These are phyloP conservation scores for Epinephelus coioides DNA, from an alignment of 2,797 vertebrate genomes.

Conservation along the genomic window DNA sequence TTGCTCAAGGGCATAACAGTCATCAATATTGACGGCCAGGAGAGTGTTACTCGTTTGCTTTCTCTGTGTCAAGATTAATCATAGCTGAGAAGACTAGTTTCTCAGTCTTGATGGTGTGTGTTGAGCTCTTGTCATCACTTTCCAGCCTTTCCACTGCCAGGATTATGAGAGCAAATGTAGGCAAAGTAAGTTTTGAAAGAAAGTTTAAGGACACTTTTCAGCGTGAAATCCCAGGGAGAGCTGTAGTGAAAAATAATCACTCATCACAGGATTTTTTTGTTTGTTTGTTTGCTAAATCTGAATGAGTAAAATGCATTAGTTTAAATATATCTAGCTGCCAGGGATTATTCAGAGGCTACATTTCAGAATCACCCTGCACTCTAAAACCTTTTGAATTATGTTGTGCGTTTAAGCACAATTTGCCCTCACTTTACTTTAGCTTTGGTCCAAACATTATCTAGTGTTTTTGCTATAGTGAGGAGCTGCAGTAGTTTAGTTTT, in stretches of 20 bases:
- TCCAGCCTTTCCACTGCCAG: slow-evolving; percentile 13
- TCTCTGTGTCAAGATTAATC: slow-evolving; percentile 51
- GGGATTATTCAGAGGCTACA: slow-evolving; percentile 43
- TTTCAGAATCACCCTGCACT: slow-evolving; percentile 29
- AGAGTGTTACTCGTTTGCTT: slow-evolving; percentile 47
- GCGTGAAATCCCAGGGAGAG: slow-evolving; percentile 10
- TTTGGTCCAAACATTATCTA: not conserved
- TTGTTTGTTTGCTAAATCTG: slow-evolving; percentile 24
- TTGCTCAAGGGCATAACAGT: slow-evolving; percentile 51
- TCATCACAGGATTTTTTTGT: slow-evolving; percentile 10
- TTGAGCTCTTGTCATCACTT: slow-evolving; percentile 29
- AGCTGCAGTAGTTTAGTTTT: not conserved
- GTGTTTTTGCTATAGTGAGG: not conserved
- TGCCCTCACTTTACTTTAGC: not conserved
- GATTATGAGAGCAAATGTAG: slow-evolving; percentile 6
- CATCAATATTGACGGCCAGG: slow-evolving; percentile 41
- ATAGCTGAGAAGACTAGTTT: slow-evolving; percentile 29
- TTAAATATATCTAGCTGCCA: slow-evolving; percentile 32
- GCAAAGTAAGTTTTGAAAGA: not conserved
- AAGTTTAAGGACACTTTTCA: not conserved
- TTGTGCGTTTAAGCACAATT: slow-evolving; percentile 26
- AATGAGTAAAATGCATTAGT: slow-evolving; percentile 53
- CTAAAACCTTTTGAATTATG: slow-evolving; percentile 53
- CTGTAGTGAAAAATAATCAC: slow-evolving; percentile 8
- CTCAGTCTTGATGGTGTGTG: slow-evolving; percentile 11